These are phyloP conservation scores for Caenorhabditis doughertyi DNA, from an alignment of 2,888 invertebrate species.

Conservation along the genomic window DNA sequence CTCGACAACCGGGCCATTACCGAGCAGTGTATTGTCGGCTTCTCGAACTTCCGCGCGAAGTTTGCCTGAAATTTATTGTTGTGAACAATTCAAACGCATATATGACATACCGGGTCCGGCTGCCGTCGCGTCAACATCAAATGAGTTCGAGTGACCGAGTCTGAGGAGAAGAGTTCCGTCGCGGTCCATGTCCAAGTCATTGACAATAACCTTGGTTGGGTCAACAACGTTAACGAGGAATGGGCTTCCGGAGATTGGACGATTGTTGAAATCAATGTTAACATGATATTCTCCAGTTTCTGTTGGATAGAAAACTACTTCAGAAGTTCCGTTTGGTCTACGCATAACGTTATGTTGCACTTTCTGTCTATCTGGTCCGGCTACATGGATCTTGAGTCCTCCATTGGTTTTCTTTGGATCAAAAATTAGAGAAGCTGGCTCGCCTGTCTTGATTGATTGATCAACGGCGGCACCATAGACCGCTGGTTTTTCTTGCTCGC, in stretches of 20 bases:
- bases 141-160: conserved; percentile 76
- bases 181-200: conserved; percentile 74
- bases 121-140: conserved; percentile 82
- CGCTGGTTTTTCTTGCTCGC: conserved; percentile 76
- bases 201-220: conserved; percentile 77
- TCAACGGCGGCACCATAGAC: conserved; percentile 85
- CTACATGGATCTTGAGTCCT: conserved; percentile 80
- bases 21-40: conserved; percentile 77
- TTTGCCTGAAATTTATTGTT: conserved; percentile 69
- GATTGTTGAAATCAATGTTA: conserved; percentile 83
- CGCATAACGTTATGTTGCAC: conserved; percentile 79
- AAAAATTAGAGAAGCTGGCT: conserved; percentile 84
- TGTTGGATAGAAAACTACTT: conserved; percentile 80
- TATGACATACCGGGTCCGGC: conserved; percentile 82
- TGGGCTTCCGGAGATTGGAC: conserved; percentile 85
- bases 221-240: conserved; percentile 80
- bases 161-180: conserved; percentile 78
- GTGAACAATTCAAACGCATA: not conserved
- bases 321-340: conserved; percentile 74
- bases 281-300: conserved; percentile 78
- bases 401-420: conserved; percentile 83
- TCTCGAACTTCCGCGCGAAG: conserved; percentile 82
- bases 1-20: conserved; percentile 76
- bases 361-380: conserved; percentile 71
- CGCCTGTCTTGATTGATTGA: conserved; percentile 83